A percentile compares a stretch with the other conserved stretches of the same genome.
phyloP scores from a whole-genome alignment of 2,888 invertebrate genomes.

The Azorinus chamasolen region DNA sequence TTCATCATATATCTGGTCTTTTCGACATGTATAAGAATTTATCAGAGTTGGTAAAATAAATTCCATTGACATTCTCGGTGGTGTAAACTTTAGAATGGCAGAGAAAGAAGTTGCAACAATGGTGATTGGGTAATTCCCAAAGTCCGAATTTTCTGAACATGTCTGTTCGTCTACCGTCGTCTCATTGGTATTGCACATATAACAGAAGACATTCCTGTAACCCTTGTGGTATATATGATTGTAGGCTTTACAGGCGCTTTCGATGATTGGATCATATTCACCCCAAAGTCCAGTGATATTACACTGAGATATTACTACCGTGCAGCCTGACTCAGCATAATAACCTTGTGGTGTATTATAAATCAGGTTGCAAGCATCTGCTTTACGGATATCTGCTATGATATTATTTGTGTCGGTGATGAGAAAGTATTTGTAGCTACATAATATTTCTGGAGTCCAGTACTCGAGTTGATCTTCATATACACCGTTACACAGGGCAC shows the following conservation, averaged over 20 bases:
- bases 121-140: too few relatives aligned
- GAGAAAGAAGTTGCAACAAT: too few relatives aligned
- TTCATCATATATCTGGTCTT: too few relatives aligned
- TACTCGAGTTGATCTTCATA: background rate
- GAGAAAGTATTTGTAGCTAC: background rate
- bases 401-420: background rate
- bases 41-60: too few relatives aligned
- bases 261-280: background rate
- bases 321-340: background rate
- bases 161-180: too few relatives aligned
- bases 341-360: background rate
- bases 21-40: too few relatives aligned
- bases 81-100: too few relatives aligned
- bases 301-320: slow-evolving; percentile 6
- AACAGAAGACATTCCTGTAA: too few relatives aligned
- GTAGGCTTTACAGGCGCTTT: slow-evolving; percentile 14
- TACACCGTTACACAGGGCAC: slow-evolving; percentile 16
- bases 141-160: too few relatives aligned
- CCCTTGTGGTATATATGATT: too few relatives aligned
- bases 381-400: background rate
- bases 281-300: slow-evolving; percentile 14
- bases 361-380: background rate
- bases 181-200: too few relatives aligned
- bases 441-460: slow-evolving; percentile 8
- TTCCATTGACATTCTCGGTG: too few relatives aligned